Conservation (phyloP, 2,113 vertebrate species). For the Zosterops borbonicus region DNA sequence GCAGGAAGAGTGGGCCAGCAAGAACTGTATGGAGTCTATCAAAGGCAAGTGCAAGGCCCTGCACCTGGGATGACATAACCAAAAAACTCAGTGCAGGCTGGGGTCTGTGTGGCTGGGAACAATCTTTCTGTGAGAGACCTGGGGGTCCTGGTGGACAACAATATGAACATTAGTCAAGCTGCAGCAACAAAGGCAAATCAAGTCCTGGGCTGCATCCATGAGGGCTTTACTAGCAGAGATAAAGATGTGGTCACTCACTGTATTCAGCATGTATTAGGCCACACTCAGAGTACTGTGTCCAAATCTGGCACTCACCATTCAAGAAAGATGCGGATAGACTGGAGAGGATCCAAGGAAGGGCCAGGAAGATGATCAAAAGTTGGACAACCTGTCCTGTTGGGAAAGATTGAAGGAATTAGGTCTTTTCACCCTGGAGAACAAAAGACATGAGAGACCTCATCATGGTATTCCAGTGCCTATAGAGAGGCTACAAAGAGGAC, state of each 20-base stretch:
- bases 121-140: neutral
- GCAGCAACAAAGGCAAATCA: neutral
- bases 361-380: neutral
- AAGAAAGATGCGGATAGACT: neutral
- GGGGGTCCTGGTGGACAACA: neutral
- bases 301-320: neutral
- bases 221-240: neutral
- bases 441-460: neutral
- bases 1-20: neutral
- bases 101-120: neutral
- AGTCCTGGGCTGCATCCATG: neutral
- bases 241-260: neutral
- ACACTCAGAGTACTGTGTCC: neutral
- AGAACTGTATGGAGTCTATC: neutral
- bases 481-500: rapidly evolving
- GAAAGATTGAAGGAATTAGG: neutral
- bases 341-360: neutral
- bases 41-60: neutral
- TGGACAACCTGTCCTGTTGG: neutral
- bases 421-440: neutral
- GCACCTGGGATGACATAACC: neutral
- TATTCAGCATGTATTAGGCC: neutral
- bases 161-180: neutral
- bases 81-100: neutral
- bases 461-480: neutral